A percentile compares a stretch with the other conserved stretches of the same genome.
These are phyloP conservation scores for Agrilus cyanescens DNA, from an alignment of 2,888 invertebrate genomes.

Conservation along the genomic window DNA sequence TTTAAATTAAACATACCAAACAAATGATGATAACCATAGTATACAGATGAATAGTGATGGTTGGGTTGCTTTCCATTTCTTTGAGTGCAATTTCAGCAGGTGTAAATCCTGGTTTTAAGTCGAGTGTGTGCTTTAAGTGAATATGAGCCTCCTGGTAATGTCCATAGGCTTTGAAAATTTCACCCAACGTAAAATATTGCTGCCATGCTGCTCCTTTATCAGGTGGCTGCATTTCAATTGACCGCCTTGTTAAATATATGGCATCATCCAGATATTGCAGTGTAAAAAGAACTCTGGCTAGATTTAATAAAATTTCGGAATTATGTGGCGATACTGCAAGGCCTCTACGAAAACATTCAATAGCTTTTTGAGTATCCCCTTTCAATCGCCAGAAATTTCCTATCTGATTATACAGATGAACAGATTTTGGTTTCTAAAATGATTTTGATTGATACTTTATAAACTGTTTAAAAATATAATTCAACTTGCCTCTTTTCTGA, in stretches of 20 bases:
- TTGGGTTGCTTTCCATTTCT: slow-evolving; percentile 72
- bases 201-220: slow-evolving; percentile 85
- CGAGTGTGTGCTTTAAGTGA: slow-evolving; percentile 70
- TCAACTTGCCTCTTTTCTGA: slow-evolving; percentile 53
- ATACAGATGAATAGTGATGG: slow-evolving; percentile 71
- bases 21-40: slow-evolving; percentile 79
- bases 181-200: slow-evolving; percentile 73
- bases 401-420: slow-evolving; percentile 79
- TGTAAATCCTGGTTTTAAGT: slow-evolving; percentile 74
- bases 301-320: slow-evolving; percentile 72
- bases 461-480: neutral
- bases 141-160: slow-evolving; percentile 79
- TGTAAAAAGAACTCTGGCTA: slow-evolving; percentile 74
- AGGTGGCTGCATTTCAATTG: slow-evolving; percentile 72
- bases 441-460: neutral
- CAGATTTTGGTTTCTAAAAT: slow-evolving; percentile 62
- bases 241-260: slow-evolving; percentile 72
- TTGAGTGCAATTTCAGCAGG: slow-evolving; percentile 68
- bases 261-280: slow-evolving; percentile 84
- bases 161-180: slow-evolving; percentile 84
- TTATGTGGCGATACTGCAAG: slow-evolving; percentile 77
- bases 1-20: slow-evolving; percentile 47
- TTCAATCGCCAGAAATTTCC: slow-evolving; percentile 87
- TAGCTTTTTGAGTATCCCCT: slow-evolving; percentile 74
- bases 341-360: slow-evolving; percentile 81